Evolutionary conservation across 2,797 vertebrate species (phyloP), one percentile per base, ranked within the genome.

Genomic region (Cryptoprocta ferox): DNA sequence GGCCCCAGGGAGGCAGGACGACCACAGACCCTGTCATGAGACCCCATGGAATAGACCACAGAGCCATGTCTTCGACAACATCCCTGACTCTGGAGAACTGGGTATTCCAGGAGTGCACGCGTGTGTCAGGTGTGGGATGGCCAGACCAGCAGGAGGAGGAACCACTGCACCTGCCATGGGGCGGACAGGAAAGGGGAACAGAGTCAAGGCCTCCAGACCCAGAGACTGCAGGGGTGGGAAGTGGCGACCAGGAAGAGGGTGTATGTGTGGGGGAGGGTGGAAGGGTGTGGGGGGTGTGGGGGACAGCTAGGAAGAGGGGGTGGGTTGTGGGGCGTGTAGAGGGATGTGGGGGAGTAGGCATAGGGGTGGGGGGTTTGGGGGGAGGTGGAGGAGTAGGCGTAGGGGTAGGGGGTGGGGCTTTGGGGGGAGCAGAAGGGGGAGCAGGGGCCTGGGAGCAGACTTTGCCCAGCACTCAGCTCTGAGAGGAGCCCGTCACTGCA

Each of bases 331-430:
- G 42, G 53, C 0, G 53, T 56, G 18, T 13, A 5, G 16, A 56
- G 6, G 53, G 53, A 4, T 19, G 18, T 56, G 53, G 56, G 56
- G 56, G 24, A 24, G 21, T 21, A 59, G 56, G 56, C 3, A 24
- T 21, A 59, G 15, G 53, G 50, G 50, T 50, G 21, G 21, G 13
- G 21, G 5, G 15, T 14, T 13, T 6, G 16, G 32, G 7, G 35
- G n/a, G 50, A 50, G 9, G 61, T 5, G 0, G 26, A 19, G 21
- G 10, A 24, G 19, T 19, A 39, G 70, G 65, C 1, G 65, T 0
- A 19, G 66, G 66, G 9, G 19, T 21, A 9, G 10, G 68, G 26
- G 59, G 9, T 21, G 42, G 42, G 42, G 42, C 9, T 42, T 5
- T 6, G 61, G 42, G 42, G 61, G 15, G 63, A 48, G 48, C 48